A percentile compares a stretch with the other conserved stretches of the same genome.
These are phyloP conservation scores for Crotophaga sulcirostris DNA, from an alignment of 2,113 vertebrate genomes.

Conservation along the genomic window DNA sequence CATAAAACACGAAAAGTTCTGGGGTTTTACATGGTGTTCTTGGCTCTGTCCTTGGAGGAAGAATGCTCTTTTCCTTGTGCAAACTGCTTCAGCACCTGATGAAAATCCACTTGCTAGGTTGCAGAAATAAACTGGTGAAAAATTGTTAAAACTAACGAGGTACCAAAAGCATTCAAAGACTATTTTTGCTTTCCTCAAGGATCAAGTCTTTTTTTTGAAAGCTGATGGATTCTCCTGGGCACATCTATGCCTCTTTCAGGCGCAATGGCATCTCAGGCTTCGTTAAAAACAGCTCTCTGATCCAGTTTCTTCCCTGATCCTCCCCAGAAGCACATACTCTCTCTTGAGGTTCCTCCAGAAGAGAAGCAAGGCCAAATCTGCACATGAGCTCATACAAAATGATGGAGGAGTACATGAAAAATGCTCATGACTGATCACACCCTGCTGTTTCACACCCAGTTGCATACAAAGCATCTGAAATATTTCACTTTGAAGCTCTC, in stretches of 20 bases:
- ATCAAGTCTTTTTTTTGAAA: not conserved
- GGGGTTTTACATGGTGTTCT: not conserved
- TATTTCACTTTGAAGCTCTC: not conserved
- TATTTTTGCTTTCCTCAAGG: not conserved
- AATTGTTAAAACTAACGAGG: slow-evolving; percentile 21
- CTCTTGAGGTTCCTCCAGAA: not conserved
- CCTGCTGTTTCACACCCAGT: not conserved
- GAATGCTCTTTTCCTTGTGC: slow-evolving; percentile 17
- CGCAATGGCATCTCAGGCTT: not conserved
- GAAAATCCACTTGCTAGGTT: slow-evolving; percentile 22
- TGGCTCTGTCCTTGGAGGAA: not conserved
- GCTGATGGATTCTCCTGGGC: not conserved
- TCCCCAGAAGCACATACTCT: not conserved
- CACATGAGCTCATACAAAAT: not conserved
- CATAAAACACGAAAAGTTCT: not conserved
- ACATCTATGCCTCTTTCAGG: not conserved
- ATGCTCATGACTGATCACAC: not conserved
- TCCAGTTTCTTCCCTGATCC: not conserved
- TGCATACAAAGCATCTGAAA: not conserved
- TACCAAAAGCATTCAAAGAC: slow-evolving; percentile 12
- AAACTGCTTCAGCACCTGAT: slow-evolving; percentile 40
- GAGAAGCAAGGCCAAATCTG: not conserved
- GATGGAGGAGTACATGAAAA: slow-evolving; percentile 22
- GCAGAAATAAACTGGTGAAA: slow-evolving; percentile 38
- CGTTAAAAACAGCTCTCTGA: not conserved